Evolutionary conservation across 2,113 vertebrate species (phyloP), one percentile per base, ranked within the genome.

Genomic region (Dicrurus megarhynchus): DNA sequence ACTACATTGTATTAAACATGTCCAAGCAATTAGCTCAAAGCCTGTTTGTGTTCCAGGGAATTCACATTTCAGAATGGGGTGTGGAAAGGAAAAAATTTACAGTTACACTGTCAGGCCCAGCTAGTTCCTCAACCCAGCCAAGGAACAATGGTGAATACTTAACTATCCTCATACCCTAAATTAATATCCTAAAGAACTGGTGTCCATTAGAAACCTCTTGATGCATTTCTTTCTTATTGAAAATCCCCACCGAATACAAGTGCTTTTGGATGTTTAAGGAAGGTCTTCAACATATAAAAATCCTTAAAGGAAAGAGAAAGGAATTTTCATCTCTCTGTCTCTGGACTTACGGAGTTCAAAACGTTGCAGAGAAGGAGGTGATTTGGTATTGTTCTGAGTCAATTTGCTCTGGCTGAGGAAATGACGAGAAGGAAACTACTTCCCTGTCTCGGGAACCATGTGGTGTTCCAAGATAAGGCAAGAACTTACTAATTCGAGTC

Each of bases 401-500:
- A 96, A 97, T 98, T 97, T 98, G 97, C 93, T 86, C 39, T 95
- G 82, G 70, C 89, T 84, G 84, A 98, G 99, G 99, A 99, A 99
- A 98, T 98, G 98, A 99, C 98, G 97, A 97, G 98, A 97, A 98
- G 99, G 98, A 99, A 99, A 98, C 98, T 97, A 98, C 98, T 98
- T 95, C 93, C 92, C 98, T 87, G 75, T 98, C 98, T 98, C 98
- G 96, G 99, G 98, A 99, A 98, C 98, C 97, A 98, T 99, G 98
- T 99, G 99, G 97, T 97, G 98, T 94, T 97, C 79, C 93, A 97
- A 99, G 99, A 99, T 99, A 99, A 99, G 99, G 97, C 88, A 70
- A 98, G 97, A 95, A 97, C 98, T 98, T 99, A 97, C 99, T 99
- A 99, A 99, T 99, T 99, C 96, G 96, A 98, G 98, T 98, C 98